Conservation (phyloP, 2,797 vertebrate species). For the Choloepus didactylus region DNA sequence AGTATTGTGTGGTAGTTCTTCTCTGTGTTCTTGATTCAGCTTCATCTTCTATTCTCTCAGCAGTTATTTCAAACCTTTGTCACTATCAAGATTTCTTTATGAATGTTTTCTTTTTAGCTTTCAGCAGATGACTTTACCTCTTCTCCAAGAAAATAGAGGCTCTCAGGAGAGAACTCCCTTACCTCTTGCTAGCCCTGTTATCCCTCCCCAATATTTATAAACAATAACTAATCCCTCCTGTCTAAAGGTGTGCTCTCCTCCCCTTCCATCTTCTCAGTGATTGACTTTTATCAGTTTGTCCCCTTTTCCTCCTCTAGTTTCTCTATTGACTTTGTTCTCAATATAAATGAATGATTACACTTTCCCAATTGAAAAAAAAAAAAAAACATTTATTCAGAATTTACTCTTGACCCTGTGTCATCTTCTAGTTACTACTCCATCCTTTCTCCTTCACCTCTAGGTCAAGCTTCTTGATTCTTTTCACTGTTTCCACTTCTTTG, state of each 20-base stretch:
- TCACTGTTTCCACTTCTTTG: background rate
- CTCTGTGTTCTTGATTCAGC: background rate
- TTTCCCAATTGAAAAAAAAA: conserved; percentile 12
- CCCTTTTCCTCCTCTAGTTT: background rate
- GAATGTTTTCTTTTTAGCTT: conserved; percentile 2
- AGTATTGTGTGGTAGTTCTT: background rate
- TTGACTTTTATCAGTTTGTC: background rate
- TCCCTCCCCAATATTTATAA: background rate
- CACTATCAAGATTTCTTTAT: conserved; percentile 19
- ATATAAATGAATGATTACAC: background rate
- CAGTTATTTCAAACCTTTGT: background rate
- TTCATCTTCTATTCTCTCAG: conserved; percentile 8
- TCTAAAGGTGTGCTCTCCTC: background rate
- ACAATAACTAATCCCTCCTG: background rate
- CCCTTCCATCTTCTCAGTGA: background rate
- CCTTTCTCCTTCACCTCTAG: background rate
- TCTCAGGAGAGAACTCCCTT: background rate
- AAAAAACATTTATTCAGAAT: background rate
- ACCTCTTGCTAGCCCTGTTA: background rate
- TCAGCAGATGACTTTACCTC: background rate
- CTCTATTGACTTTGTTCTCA: conserved; percentile 32
- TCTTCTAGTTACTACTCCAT: background rate
- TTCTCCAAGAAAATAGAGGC: background rate
- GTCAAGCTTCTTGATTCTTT: background rate
- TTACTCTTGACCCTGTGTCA: background rate